Base-by-base conservation (phyloP, 2,113 vertebrate species). In the Apodemus sylvaticus region DNA sequence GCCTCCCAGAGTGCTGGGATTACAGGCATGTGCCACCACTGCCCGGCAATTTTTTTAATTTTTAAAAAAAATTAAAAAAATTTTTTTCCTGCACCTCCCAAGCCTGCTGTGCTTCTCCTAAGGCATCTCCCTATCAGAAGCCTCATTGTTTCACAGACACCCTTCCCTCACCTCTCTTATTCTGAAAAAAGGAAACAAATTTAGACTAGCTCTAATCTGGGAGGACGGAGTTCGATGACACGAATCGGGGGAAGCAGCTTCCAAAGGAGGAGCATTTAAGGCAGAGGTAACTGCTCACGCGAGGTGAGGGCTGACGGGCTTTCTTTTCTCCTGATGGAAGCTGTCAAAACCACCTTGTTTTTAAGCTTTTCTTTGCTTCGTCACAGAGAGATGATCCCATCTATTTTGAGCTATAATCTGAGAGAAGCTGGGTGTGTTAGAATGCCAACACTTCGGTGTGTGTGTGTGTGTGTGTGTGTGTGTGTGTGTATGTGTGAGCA, bases 171-270 rank as follows among this genome's bases (percentile, higher is more conserved):
- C 31, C 20, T 53, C 83, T 8, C 70, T 93, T 89, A 82, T 83
- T 94, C 91, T 85, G 92, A 85, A 90, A 79, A 85, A 76, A 90
- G 89, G 76, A 92, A 97, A 55, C 58, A 74, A 85, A 88, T 76
- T 92, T 58, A 91, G 95, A 92, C 55, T 68, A 62, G n/a, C 12
- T 51, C 73, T 96, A 48, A 90, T 90, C 73, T 90, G 94, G 70
- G 64, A 95, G 77, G 81, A 79, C 6, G 71, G 73, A 88, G 48
- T 53, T 36, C 34, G 89, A 12, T 42, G 66, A 51, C 34, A 29
- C 42, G 6, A 68, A 60, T 90, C 22, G 0, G 64, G 36, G 53
- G 51, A 82, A 90, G 76, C 36, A 79, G 64, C 36, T 94, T 96
- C 81, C 79, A 92, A 86, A 68, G 48, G 89, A 94, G 51, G 86